Evolutionary conservation across 2,888 invertebrate species (phyloP).

Genomic region (Lithophane socia): DNA sequence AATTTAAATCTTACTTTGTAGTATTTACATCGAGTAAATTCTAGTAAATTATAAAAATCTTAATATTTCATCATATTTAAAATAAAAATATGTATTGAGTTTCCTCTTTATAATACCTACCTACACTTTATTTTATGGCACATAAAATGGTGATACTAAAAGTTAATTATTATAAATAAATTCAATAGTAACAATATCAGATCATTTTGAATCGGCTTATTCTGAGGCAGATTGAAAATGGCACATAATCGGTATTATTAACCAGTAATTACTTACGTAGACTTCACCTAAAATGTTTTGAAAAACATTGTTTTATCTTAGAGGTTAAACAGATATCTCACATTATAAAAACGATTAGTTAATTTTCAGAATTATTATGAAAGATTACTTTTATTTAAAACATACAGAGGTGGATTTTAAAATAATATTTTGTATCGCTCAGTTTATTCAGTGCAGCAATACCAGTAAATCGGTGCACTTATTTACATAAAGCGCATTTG

Average conservation of each 20-base stretch:
- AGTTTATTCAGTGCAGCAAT: background rate
- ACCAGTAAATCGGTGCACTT: background rate
- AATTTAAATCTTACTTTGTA: conserved; percentile 49
- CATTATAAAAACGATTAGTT: conserved; percentile 2
- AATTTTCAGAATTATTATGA: background rate
- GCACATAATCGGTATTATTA: background rate
- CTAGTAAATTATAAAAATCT: conserved; percentile 47
- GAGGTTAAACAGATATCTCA: conserved; percentile 12
- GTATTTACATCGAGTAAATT: conserved; percentile 69
- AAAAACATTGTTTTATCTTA: conserved; percentile 18
- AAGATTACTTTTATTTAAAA: background rate
- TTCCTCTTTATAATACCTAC: conserved; percentile 23
- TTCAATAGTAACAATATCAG: conserved; percentile 36
- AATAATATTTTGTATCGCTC: background rate
- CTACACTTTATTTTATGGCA: conserved; percentile 51
- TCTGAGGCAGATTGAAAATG: conserved; percentile 6
- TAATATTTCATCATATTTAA: conserved; percentile 16
- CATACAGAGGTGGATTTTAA: background rate
- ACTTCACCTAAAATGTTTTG: conserved; percentile 8
- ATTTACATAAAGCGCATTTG: background rate
- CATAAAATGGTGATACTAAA: conserved; percentile 26
- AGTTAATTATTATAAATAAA: conserved; percentile 12
- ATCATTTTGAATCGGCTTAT: conserved; percentile 19
- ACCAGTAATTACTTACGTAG: background rate
- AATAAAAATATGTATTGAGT: conserved; percentile 18